Evolutionary conservation across 2,888 invertebrate genomes (phyloP).

Genomic region (Aleiodes alternator): DNA sequence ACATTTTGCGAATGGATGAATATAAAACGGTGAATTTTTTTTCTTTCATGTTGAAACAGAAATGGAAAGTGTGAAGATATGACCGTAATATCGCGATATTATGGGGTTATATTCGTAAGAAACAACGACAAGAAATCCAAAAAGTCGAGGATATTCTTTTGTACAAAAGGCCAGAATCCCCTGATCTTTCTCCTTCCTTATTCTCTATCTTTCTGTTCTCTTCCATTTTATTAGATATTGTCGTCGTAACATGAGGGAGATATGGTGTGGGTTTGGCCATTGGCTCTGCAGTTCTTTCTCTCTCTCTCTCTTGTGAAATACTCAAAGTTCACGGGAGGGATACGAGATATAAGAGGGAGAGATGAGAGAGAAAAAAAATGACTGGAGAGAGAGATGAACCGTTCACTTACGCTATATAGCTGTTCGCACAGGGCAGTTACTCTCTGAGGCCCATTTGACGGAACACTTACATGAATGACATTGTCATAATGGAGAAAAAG

Average conservation of each 20-base stretch:
- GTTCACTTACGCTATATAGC: conserved; percentile 1
- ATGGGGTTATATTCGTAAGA: conserved; percentile 3
- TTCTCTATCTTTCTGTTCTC: conserved; percentile 54
- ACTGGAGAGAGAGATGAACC: background rate
- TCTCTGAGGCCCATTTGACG: background rate
- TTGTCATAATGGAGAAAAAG: conserved; percentile 52
- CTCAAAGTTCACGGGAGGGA: conserved; percentile 37
- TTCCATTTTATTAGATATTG: conserved; percentile 68
- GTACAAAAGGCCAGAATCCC: conserved; percentile 41
- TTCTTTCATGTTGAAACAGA: background rate
- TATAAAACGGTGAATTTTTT: background rate
- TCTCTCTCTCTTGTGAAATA: conserved; percentile 34
- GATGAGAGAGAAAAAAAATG: background rate
- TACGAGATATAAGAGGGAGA: conserved; percentile 51
- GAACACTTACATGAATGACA: conserved; percentile 19
- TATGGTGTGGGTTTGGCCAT: conserved; percentile 42
- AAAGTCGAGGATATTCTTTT: conserved; percentile 10
- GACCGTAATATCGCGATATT: conserved; percentile 2
- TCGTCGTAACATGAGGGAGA: conserved; percentile 62
- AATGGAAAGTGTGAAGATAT: too few species aligned
- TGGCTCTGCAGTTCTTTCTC: conserved; percentile 49
- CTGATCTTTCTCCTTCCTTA: conserved; percentile 54
- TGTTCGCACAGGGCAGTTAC: background rate
- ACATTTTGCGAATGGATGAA: too few species aligned
- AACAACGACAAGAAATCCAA: conserved; percentile 2